Evolutionary conservation across 2,888 invertebrate species (phyloP).

Genomic region (Cenopis cana): DNA sequence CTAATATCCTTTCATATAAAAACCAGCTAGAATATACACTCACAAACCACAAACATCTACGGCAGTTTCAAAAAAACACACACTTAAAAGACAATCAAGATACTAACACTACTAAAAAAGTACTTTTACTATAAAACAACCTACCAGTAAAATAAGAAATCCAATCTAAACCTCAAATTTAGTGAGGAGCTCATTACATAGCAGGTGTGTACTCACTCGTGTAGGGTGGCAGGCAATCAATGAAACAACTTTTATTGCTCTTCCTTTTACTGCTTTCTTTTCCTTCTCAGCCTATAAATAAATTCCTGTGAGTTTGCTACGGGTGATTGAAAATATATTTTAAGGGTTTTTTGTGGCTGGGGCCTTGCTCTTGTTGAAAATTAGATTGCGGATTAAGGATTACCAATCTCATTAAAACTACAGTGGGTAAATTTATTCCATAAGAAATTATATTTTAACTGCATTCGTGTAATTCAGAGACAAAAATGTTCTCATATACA

Average conservation of each 20-base stretch:
- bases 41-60: neutral
- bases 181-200: conserved; percentile 61
- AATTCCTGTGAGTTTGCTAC: conserved; percentile 41
- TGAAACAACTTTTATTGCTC: conserved; percentile 76
- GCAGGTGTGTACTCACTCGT: conserved; percentile 66
- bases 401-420: neutral
- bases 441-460: no score
- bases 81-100: neutral
- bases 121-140: no score
- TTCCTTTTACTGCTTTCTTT: conserved; percentile 68
- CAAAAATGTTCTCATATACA: no score
- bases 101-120: neutral
- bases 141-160: conserved; percentile 10
- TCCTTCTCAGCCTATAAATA: conserved; percentile 59
- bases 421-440: no score
- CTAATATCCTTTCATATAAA: no score
- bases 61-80: neutral
- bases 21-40: no score
- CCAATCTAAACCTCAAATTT: conserved; percentile 32
- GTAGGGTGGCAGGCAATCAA: conserved; percentile 52
- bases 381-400: conserved; percentile 10
- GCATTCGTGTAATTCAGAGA: no score
- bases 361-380: conserved; percentile 2
- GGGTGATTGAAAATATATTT: conserved; percentile 35
- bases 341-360: conserved; percentile 20